Conservation (phyloP, 2,888 invertebrate species). For the Seira musarum region DNA sequence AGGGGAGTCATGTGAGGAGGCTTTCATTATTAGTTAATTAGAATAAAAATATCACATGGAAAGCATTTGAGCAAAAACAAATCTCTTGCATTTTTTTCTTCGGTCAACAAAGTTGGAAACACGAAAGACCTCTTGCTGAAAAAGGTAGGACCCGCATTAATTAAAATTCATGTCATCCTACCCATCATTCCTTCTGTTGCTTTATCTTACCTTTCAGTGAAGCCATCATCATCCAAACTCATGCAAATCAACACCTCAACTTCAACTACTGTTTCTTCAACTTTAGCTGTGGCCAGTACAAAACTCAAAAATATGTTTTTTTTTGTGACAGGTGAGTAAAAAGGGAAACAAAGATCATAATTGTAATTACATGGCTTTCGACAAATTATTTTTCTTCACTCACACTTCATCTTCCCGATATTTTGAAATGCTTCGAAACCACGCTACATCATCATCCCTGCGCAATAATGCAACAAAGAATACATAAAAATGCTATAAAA, state of each 20-base stretch:
- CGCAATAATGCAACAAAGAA: too few species aligned
- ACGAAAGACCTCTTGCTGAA: too few species aligned
- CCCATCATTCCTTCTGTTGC: constrained; percentile 24
- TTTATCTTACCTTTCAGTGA: constrained; percentile 15
- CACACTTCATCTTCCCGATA: too few species aligned
- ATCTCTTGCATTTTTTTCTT: too few species aligned
- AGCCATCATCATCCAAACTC: constrained; percentile 18
- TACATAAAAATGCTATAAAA: too few species aligned
- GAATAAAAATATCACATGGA: too few species aligned
- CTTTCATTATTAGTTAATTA: too few species aligned
- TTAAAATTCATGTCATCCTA: background rate
- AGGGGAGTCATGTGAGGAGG: constrained; percentile 47
- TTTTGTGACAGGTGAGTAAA: constrained; percentile 55
- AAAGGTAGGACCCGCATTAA: constrained; percentile 36
- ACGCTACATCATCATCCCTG: too few species aligned
- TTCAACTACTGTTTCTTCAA: constrained; percentile 2
- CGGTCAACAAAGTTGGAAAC: too few species aligned
- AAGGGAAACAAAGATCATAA: constrained; percentile 63
- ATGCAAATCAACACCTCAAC: constrained; percentile 10
- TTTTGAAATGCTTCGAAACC: constrained; percentile 32
- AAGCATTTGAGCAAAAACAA: too few species aligned
- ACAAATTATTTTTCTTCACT: constrained; percentile 56
- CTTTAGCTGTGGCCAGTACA: background rate
- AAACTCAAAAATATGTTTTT: constrained; percentile 2
- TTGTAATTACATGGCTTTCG: constrained; percentile 61